These are phyloP conservation scores for Anas bahamensis DNA, from an alignment of 2,797 vertebrate genomes.

Conservation along the genomic window DNA sequence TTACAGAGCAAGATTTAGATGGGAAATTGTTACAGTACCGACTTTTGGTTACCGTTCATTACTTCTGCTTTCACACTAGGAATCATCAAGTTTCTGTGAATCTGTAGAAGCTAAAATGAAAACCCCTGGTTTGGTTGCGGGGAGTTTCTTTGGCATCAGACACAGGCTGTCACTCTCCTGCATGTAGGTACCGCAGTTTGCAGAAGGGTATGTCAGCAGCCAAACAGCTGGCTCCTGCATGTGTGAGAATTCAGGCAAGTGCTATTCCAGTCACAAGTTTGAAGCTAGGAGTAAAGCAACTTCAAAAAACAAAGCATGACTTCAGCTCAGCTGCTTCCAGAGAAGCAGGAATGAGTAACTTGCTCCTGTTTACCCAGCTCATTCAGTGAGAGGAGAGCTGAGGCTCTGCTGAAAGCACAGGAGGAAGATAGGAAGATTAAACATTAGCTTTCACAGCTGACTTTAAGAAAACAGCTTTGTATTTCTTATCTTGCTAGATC, in stretches of 20 bases:
- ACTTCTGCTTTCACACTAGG: neutral
- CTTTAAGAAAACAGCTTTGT: neutral
- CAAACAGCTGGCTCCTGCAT: neutral
- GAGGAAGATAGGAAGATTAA: neutral
- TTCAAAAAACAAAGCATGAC: neutral
- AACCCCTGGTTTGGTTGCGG: neutral
- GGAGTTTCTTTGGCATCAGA: neutral
- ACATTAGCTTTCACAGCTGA: neutral
- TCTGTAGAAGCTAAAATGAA: neutral
- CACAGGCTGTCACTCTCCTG: neutral
- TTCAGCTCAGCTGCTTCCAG: neutral
- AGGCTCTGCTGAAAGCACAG: neutral
- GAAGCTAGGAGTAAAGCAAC: neutral
- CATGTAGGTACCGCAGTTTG: fast-evolving
- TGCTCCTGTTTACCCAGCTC: neutral
- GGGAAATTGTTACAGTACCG: neutral
- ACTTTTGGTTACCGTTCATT: neutral
- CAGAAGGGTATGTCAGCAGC: neutral
- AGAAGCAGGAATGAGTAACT: neutral
- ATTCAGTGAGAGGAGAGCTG: neutral
- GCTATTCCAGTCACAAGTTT: neutral
- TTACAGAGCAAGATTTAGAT: neutral
- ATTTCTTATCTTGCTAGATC: neutral
- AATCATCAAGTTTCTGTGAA: neutral
- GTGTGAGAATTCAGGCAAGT: neutral